These are phyloP conservation scores for Drosophila littoralis DNA, from an alignment of 1,140 invertebrate genomes.

Conservation along the genomic window DNA sequence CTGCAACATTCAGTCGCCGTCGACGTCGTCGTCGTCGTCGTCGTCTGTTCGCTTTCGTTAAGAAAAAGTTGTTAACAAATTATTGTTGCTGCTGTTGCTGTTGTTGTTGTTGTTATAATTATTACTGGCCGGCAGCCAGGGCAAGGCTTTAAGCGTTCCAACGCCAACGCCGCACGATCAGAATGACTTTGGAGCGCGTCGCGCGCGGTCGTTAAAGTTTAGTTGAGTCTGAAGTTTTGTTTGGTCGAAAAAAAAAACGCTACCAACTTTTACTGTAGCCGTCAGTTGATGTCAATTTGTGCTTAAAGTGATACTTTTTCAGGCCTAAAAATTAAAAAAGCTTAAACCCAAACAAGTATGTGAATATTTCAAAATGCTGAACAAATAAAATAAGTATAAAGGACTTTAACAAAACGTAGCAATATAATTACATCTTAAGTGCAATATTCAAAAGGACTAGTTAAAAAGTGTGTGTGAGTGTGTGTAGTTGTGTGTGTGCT, in stretches of 20 bases:
- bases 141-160: constrained; percentile 73
- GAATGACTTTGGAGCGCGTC: constrained; percentile 79
- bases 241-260: constrained; percentile 3
- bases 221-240: constrained; percentile 11
- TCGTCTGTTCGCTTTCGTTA: constrained; percentile 58
- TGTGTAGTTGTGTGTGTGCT: too few relatives aligned
- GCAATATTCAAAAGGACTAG: neutral
- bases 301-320: constrained; percentile 24
- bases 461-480: too few relatives aligned
- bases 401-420: neutral
- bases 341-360: constrained; percentile 49
- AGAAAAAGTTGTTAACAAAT: constrained; percentile 79
- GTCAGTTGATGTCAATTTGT: constrained; percentile 15
- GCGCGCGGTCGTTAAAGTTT: constrained; percentile 67
- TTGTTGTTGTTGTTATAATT: constrained; percentile 35
- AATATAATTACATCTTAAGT: neutral
- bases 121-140: constrained; percentile 36
- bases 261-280: constrained; percentile 23
- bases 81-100: constrained; percentile 21
- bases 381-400: constrained; percentile 1
- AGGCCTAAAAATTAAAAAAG: neutral
- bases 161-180: constrained; percentile 66
- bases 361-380: constrained; percentile 11
- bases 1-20: neutral
- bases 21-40: constrained; percentile 11